phyloP scores from a whole-genome alignment of 2,797 vertebrate genomes.

The Sebastes flavidus region DNA sequence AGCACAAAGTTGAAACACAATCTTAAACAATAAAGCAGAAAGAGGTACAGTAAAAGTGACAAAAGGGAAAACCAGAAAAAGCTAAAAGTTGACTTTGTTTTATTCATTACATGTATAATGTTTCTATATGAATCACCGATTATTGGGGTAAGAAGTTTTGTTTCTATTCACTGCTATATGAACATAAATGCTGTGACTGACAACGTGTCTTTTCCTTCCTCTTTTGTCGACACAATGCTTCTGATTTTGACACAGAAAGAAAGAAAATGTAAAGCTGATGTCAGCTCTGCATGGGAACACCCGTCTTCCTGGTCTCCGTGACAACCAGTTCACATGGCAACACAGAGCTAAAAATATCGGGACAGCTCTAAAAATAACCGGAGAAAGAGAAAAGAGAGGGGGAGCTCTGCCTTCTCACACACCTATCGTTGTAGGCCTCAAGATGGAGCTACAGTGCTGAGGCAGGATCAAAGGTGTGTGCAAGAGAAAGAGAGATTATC shows the following conservation, averaged over 20 bases:
- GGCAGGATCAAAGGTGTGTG: conserved; percentile 38
- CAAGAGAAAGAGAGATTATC: conserved; percentile 21
- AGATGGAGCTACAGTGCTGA: conserved; percentile 79
- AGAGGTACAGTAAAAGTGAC: neutral
- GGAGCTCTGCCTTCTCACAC: conserved; percentile 37
- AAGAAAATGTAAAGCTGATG: conserved; percentile 61
- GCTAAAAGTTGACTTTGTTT: neutral
- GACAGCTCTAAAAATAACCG: conserved; percentile 81
- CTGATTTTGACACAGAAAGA: conserved; percentile 46
- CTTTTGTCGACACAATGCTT: neutral
- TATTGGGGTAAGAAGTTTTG: neutral
- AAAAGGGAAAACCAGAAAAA: neutral
- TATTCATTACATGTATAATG: neutral
- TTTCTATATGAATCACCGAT: neutral
- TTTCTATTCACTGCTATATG: neutral
- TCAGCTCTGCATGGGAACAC: conserved; percentile 79
- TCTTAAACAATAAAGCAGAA: neutral
- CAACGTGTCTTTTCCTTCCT: neutral
- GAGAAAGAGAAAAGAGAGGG: conserved; percentile 45
- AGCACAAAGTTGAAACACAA: neutral
- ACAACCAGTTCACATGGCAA: conserved; percentile 87
- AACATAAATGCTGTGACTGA: neutral
- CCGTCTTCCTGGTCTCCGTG: conserved; percentile 76
- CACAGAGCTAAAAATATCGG: conserved; percentile 86
- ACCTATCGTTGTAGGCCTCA: conserved; percentile 58